Evolutionary conservation across 2,113 vertebrate genomes (phyloP).

Genomic region (Pterocles orientalis): DNA sequence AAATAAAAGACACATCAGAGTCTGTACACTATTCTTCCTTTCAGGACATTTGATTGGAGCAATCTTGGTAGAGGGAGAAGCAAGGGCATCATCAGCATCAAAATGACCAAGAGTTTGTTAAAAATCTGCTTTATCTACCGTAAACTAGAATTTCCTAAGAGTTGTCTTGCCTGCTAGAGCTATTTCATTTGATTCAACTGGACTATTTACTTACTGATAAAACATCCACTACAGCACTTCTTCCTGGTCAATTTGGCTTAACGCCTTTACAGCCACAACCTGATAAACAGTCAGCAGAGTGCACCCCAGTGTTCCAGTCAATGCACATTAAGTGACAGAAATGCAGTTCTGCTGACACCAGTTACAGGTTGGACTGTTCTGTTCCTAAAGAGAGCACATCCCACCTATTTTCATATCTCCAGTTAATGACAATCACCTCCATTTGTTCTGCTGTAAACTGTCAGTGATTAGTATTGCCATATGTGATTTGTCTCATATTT

Average conservation of each 20-base stretch:
- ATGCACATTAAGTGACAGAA: neutral
- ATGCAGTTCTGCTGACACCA: neutral
- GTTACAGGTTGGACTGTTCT: neutral
- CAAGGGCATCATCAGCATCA: neutral
- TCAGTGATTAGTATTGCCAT: neutral
- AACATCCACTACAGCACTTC: neutral
- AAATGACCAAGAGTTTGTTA: neutral
- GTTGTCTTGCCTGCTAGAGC: neutral
- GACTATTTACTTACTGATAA: neutral
- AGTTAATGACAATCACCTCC: neutral
- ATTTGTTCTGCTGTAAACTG: neutral
- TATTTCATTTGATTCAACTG: neutral
- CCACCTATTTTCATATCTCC: neutral
- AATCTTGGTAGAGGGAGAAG: neutral
- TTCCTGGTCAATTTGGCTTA: neutral
- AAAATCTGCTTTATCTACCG: neutral
- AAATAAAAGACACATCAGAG: neutral
- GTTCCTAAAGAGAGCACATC: neutral
- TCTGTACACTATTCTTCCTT: neutral
- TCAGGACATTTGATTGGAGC: neutral
- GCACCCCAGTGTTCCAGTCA: neutral
- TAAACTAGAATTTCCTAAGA: neutral
- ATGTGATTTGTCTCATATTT: neutral
- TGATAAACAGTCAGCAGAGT: neutral
- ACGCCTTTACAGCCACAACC: neutral